Evolutionary conservation across 2,113 vertebrate genomes (phyloP).

Genomic region (Callipepla californica): DNA sequence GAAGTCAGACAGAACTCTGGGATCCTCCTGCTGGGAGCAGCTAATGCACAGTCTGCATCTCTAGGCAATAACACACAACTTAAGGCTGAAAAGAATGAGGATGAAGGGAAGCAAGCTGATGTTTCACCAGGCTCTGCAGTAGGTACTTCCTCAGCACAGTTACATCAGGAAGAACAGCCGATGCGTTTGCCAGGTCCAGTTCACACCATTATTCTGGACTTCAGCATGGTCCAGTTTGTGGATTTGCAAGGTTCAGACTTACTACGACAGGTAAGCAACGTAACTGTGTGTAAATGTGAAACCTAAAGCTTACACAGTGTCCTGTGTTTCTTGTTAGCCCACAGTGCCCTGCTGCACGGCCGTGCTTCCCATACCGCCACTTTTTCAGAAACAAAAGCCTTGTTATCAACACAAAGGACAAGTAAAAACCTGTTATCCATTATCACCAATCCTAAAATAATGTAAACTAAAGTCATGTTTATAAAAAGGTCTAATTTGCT

Average conservation of each 20-base stretch:
- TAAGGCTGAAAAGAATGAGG: neutral
- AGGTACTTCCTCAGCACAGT: neutral
- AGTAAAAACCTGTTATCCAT: neutral
- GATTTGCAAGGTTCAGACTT: constrained; percentile 37
- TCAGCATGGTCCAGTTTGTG: constrained; percentile 74
- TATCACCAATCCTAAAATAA: neutral
- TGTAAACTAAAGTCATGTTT: neutral
- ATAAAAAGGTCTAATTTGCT: neutral
- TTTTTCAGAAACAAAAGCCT: neutral
- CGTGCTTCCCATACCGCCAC: neutral
- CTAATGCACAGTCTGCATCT: neutral
- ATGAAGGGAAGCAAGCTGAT: neutral
- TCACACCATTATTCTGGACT: constrained; percentile 76
- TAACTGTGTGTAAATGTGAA: neutral
- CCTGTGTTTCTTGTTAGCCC: neutral
- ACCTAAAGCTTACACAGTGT: neutral
- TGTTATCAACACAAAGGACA: neutral
- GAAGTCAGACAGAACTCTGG: neutral
- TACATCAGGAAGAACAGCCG: neutral
- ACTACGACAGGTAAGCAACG: constrained; percentile 57
- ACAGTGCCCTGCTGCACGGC: neutral
- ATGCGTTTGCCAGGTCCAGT: neutral
- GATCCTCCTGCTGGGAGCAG: neutral
- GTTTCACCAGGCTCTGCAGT: neutral
- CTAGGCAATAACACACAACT: neutral